A percentile compares a stretch with the other conserved stretches of the same genome.
Evolutionary conservation across 1,140 invertebrate genomes (phyloP).

Genomic region (Drosophila murphyi): DNA sequence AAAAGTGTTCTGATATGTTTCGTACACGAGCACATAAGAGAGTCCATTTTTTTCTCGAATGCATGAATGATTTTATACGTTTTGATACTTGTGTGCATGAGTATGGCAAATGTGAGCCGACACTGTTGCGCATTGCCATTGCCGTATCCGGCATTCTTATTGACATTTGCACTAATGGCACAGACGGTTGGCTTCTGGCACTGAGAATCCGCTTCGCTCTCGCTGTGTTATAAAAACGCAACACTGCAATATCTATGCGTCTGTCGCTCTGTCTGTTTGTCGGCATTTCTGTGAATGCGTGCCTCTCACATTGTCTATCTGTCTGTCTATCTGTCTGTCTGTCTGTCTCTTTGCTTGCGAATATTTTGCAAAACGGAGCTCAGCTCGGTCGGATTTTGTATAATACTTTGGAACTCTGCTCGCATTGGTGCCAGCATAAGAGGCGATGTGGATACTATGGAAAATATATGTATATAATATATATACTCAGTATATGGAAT

Average conservation of each 20-base stretch:
- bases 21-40: not conserved
- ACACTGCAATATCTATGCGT: slow-evolving; percentile 36
- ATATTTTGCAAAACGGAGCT: slow-evolving; percentile 39
- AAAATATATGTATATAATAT: slow-evolving; percentile 7
- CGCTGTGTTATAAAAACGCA: slow-evolving; percentile 38
- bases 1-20: slow-evolving; percentile 65
- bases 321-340: slow-evolving; percentile 4
- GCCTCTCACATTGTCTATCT: slow-evolving; percentile 1
- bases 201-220: slow-evolving; percentile 5
- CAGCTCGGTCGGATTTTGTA: slow-evolving; percentile 31
- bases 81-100: not conserved
- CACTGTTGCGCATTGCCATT: slow-evolving; percentile 25
- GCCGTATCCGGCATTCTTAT: slow-evolving; percentile 40
- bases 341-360: slow-evolving; percentile 1
- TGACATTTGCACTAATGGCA: slow-evolving; percentile 60
- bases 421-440: slow-evolving; percentile 2
- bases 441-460: not conserved
- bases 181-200: slow-evolving; percentile 25
- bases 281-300: not conserved
- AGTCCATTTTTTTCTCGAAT: not conserved
- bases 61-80: not conserved
- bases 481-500: slow-evolving; percentile 44
- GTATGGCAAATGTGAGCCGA: slow-evolving; percentile 34
- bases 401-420: slow-evolving; percentile 33
- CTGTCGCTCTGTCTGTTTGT: slow-evolving; percentile 4